Percentiles rank a stretch among this genome's conserved stretches.
These are phyloP conservation scores for Thymelicus sylvestris DNA, from an alignment of 2,888 invertebrate genomes.

Conservation along the genomic window DNA sequence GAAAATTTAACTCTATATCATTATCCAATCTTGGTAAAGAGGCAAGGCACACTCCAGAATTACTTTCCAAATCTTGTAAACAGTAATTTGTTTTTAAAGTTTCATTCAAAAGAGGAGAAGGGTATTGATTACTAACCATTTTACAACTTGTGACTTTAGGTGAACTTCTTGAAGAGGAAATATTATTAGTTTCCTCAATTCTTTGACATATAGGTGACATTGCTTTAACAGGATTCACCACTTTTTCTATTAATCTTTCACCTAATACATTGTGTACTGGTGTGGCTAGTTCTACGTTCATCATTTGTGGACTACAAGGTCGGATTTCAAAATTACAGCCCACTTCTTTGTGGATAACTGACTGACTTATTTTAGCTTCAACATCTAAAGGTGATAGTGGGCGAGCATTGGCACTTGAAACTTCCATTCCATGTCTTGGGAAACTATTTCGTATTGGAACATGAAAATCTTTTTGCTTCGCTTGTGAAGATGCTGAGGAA, in stretches of 20 bases:
- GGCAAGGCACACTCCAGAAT: conserved; percentile 73
- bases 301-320: conserved; percentile 80
- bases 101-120: conserved; percentile 53
- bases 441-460: conserved; percentile 48
- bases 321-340: conserved; percentile 83
- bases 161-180: conserved; percentile 39
- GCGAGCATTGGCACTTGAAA: conserved; percentile 49
- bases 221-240: conserved; percentile 65
- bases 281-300: conserved; percentile 74
- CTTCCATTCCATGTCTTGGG: conserved; percentile 48
- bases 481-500: conserved; percentile 44
- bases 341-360: conserved; percentile 82
- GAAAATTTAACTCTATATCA: conserved; percentile 78
- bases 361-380: conserved; percentile 82
- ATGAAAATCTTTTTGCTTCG: conserved; percentile 44
- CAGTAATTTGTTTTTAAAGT: conserved; percentile 65
- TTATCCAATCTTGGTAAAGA: conserved; percentile 76
- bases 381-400: conserved; percentile 79
- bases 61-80: conserved; percentile 75
- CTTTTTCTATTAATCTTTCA: conserved; percentile 76
- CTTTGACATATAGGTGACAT: conserved; percentile 56
- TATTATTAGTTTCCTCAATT: conserved; percentile 52
- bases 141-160: conserved; percentile 66
- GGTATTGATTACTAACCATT: conserved; percentile 66
- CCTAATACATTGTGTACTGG: conserved; percentile 68